phyloP scores from a whole-genome alignment of 2,797 vertebrate genomes.

The Sebastes hubbsi region DNA sequence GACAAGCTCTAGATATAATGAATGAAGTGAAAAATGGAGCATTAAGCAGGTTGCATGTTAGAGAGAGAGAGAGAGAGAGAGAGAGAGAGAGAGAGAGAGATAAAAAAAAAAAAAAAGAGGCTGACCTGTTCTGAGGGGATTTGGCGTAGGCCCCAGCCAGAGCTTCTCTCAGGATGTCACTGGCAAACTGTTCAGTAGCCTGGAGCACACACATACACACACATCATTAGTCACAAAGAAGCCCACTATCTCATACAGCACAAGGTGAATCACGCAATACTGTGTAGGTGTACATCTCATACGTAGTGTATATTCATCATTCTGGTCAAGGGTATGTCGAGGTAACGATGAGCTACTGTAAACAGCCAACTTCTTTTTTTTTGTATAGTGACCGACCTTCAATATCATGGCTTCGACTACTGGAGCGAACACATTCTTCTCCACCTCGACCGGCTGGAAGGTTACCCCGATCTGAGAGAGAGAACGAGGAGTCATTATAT shows the following conservation, averaged over 20 bases:
- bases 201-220: conserved; percentile 61
- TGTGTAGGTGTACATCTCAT: background rate
- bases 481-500: conserved; percentile 2
- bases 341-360: background rate
- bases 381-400: conserved; percentile 83
- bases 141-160: conserved; percentile 89
- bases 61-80: background rate
- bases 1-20: background rate
- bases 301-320: conserved; percentile 13
- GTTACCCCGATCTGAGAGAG: conserved; percentile 90
- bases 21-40: conserved; percentile 23
- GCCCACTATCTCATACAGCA: background rate
- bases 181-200: conserved; percentile 96
- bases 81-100: background rate
- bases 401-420: conserved; percentile 95
- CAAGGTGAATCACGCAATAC: conserved; percentile 32
- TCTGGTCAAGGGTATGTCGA: background rate
- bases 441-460: conserved; percentile 91
- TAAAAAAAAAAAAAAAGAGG: background rate
- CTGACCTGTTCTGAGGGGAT: conserved; percentile 93
- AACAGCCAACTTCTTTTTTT: background rate
- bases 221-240: conserved; percentile 29
- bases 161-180: conserved; percentile 92
- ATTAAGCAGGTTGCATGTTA: conserved; percentile 25
- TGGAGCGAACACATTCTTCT: conserved; percentile 91